These are phyloP conservation scores for Stichodactyla helianthus DNA, from an alignment of 64 coral and sea anemone genomes.

Conservation along the genomic window DNA sequence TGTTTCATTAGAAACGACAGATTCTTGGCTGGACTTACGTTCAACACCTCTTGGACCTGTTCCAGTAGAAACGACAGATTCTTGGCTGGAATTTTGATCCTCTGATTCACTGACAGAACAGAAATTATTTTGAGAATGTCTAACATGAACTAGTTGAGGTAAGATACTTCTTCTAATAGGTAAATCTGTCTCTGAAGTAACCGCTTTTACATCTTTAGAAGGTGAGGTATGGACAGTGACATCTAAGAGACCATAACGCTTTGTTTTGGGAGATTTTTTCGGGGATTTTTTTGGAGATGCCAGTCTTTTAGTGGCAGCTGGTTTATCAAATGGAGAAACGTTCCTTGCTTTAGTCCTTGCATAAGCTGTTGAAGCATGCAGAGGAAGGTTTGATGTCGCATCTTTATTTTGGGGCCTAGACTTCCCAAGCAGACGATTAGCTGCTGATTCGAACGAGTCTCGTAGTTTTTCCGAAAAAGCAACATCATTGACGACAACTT, in stretches of 20 bases:
- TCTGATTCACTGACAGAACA: too few relatives aligned
- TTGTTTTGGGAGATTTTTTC: neutral
- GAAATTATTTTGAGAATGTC: too few relatives aligned
- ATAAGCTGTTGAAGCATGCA: neutral
- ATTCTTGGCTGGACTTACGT: too few relatives aligned
- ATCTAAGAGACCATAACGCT: slow-evolving; percentile 13
- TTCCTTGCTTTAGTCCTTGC: neutral
- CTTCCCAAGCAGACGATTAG: neutral
- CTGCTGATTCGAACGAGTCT: neutral
- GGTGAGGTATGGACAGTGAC: slow-evolving; percentile 4
- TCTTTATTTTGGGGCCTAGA: neutral
- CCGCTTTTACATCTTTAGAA: neutral
- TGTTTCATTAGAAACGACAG: too few relatives aligned
- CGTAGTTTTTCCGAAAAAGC: neutral
- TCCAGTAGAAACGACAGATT: too few relatives aligned
- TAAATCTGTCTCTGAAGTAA: neutral
- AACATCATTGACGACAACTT: neutral
- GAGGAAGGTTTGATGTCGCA: neutral
- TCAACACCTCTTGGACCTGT: too few relatives aligned
- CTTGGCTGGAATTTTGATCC: too few relatives aligned
- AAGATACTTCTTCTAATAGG: neutral
- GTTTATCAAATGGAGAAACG: neutral
- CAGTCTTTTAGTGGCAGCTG: neutral
- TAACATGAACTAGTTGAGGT: neutral
- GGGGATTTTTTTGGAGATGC: neutral